Conservation (phyloP, 1,140 invertebrate species). For the Hesperophylax magnus region DNA sequence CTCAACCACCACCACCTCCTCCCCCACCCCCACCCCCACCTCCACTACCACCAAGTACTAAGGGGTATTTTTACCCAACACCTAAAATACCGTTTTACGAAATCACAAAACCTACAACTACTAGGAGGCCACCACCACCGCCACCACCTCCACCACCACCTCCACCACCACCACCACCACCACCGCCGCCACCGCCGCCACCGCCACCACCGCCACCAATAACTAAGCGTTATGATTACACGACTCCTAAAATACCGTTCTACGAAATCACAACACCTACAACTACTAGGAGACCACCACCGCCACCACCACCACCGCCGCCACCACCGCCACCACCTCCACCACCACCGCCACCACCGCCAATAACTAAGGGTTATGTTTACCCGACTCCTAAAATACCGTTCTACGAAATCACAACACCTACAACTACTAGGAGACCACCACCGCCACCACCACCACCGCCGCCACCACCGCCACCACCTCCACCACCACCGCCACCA, state of each 20-base stretch:
- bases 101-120: slow-evolving; percentile 37
- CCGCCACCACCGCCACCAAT: too few relatives aligned
- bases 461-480: slow-evolving; percentile 35
- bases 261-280: slow-evolving; percentile 22
- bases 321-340: slow-evolving; percentile 55
- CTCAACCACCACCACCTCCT: slow-evolving; percentile 55
- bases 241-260: slow-evolving; percentile 33
- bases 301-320: slow-evolving; percentile 54
- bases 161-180: slow-evolving; percentile 44
- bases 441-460: slow-evolving; percentile 33
- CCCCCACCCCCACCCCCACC: slow-evolving; percentile 45
- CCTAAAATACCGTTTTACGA: slow-evolving; percentile 14
- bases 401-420: slow-evolving; percentile 11
- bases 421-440: slow-evolving; percentile 53
- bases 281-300: slow-evolving; percentile 46
- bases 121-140: slow-evolving; percentile 49
- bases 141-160: slow-evolving; percentile 46
- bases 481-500: slow-evolving; percentile 46
- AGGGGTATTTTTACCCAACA: too few relatives aligned
- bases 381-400: slow-evolving; percentile 52
- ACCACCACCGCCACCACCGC: slow-evolving; percentile 56
- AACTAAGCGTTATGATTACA: slow-evolving; percentile 31
- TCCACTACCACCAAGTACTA: slow-evolving; percentile 51
- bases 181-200: slow-evolving; percentile 36
- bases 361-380: slow-evolving; percentile 52